Percentiles rank a stretch among this genome's conserved stretches.
Evolutionary conservation across 2,113 vertebrate species (phyloP).

Genomic region (Dinomys branickii): DNA sequence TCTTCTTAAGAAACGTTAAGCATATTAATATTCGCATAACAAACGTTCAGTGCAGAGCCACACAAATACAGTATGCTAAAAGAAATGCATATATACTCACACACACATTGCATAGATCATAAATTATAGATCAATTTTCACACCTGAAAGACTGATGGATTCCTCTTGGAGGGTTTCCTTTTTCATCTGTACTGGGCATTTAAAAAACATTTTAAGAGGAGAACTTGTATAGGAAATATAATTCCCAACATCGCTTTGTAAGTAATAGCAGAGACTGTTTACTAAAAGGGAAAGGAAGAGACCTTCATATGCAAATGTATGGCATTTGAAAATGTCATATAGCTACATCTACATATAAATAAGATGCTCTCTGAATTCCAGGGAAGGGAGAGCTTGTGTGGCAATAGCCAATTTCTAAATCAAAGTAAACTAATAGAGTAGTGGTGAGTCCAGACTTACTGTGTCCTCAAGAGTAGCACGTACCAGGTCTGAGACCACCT

Average conservation of each 20-base stretch:
- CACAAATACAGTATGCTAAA: neutral
- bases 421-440: conserved; percentile 79
- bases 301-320: conserved; percentile 90
- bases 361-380: conserved; percentile 82
- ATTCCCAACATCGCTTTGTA: conserved; percentile 77
- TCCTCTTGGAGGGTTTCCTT: conserved; percentile 50
- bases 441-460: conserved; percentile 53
- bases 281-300: conserved; percentile 76
- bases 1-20: neutral
- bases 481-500: conserved; percentile 31
- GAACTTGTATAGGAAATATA: conserved; percentile 71
- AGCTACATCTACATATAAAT: conserved; percentile 90
- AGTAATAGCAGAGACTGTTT: conserved; percentile 83
- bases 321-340: conserved; percentile 92
- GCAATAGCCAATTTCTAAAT: conserved; percentile 75
- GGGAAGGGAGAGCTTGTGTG: conserved; percentile 72
- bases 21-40: neutral
- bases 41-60: neutral
- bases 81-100: neutral
- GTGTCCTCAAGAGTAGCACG: conserved; percentile 42
- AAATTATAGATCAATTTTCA: neutral
- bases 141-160: neutral
- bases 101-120: neutral
- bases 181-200: conserved; percentile 20
- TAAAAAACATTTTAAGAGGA: conserved; percentile 68